Evolutionary conservation across 2,113 vertebrate species (phyloP).

Genomic region (Isurus oxyrinchus): DNA sequence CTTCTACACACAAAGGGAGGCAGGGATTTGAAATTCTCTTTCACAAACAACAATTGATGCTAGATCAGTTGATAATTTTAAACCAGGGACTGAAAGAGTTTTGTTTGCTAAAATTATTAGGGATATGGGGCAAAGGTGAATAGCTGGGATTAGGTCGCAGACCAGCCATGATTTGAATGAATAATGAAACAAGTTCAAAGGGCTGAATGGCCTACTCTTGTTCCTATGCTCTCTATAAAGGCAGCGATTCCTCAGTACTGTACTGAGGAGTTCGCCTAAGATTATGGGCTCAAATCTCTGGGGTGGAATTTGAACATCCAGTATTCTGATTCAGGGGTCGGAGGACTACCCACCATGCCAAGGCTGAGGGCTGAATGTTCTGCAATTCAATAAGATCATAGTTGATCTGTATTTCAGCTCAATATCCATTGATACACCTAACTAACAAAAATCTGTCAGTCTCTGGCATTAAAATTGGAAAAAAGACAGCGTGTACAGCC

Average conservation of each 20-base stretch:
- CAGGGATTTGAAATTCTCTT: too few species aligned
- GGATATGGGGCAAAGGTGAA: too few species aligned
- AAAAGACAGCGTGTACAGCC: background rate
- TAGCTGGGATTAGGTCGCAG: too few species aligned
- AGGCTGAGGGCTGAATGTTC: background rate
- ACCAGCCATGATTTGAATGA: too few species aligned
- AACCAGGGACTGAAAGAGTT: too few species aligned
- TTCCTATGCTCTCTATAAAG: too few species aligned
- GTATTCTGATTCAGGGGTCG: background rate
- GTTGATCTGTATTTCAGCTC: background rate
- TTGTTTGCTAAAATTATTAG: too few species aligned
- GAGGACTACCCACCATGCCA: background rate
- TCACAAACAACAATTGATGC: too few species aligned
- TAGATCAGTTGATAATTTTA: too few species aligned
- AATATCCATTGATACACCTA: background rate
- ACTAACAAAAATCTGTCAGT: background rate
- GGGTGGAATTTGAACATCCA: background rate
- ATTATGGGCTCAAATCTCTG: background rate
- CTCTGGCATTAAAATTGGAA: background rate
- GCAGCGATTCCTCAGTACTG: background rate
- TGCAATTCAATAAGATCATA: background rate
- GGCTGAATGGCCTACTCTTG: too few species aligned
- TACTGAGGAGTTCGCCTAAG: background rate
- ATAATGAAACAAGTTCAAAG: too few species aligned
- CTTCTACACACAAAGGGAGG: too few species aligned